Conservation (phyloP, 2,797 vertebrate genomes). For the Craterocephalus amniculus region DNA sequence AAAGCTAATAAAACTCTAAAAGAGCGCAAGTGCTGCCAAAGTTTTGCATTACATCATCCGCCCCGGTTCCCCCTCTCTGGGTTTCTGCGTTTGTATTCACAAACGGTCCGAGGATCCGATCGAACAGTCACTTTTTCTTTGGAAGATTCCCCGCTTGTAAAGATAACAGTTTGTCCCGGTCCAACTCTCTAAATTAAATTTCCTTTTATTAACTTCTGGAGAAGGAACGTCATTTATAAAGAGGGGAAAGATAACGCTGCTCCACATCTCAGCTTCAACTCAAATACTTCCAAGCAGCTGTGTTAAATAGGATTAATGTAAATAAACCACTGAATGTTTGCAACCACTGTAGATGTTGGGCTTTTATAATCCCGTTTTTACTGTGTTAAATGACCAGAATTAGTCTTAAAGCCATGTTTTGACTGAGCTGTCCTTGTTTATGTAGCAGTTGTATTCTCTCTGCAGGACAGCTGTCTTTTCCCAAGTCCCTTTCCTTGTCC, state of each 20-base stretch:
- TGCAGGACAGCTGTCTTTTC: background rate
- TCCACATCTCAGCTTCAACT: no score
- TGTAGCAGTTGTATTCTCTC: background rate
- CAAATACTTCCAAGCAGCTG: background rate
- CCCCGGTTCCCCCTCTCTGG: constrained; percentile 16
- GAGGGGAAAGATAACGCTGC: no score
- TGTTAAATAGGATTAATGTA: background rate
- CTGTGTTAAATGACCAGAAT: background rate
- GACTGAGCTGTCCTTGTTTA: background rate
- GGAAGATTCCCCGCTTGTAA: background rate
- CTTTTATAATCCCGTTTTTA: background rate
- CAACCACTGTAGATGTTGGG: no score
- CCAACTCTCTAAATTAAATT: background rate
- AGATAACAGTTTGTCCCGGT: background rate
- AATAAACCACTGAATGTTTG: background rate
- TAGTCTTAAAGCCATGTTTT: background rate
- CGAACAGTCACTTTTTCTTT: background rate
- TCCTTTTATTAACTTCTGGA: background rate
- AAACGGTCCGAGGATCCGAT: background rate
- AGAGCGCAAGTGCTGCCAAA: constrained; percentile 25
- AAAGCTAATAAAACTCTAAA: constrained; percentile 28
- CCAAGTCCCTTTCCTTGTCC: background rate
- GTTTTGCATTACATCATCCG: constrained; percentile 10
- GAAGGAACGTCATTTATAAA: background rate
- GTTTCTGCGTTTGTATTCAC: constrained; percentile 14